phyloP scores from a whole-genome alignment of 2,888 invertebrate species.

The Thymelicus lineola region DNA sequence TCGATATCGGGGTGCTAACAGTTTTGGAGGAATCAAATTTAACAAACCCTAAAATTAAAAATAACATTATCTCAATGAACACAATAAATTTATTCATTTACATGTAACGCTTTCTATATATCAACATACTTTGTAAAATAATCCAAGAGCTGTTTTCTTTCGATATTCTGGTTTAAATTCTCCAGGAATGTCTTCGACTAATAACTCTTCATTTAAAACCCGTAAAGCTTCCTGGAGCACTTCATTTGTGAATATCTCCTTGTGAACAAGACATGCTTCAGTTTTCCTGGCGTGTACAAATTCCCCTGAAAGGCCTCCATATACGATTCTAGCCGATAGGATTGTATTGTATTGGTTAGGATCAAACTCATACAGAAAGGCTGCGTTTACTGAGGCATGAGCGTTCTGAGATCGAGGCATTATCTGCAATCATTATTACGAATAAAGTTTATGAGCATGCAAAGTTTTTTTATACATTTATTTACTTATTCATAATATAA shows the following conservation, averaged over 20 bases:
- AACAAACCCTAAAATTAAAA: conserved; percentile 74
- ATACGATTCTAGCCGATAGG: conserved; percentile 84
- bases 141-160: conserved; percentile 84
- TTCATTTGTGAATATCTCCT: conserved; percentile 72
- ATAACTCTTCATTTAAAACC: conserved; percentile 84
- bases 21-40: conserved; percentile 74
- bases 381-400: conserved; percentile 91
- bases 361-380: conserved; percentile 86
- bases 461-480: not conserved
- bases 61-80: not conserved
- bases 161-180: conserved; percentile 86
- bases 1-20: conserved; percentile 71
- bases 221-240: conserved; percentile 81
- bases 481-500: too few relatives aligned
- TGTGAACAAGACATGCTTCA: conserved; percentile 73
- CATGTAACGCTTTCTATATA: too few relatives aligned
- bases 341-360: conserved; percentile 58
- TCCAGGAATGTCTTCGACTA: conserved; percentile 83
- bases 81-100: not conserved
- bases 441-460: not conserved
- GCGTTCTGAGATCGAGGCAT: conserved; percentile 90
- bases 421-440: conserved; percentile 74
- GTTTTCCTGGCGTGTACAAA: conserved; percentile 86
- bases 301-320: conserved; percentile 82
- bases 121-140: conserved; percentile 87